Evolutionary conservation across 2,888 invertebrate species (phyloP), one percentile per base, ranked within the genome.

Genomic region (Anodontia alba): DNA sequence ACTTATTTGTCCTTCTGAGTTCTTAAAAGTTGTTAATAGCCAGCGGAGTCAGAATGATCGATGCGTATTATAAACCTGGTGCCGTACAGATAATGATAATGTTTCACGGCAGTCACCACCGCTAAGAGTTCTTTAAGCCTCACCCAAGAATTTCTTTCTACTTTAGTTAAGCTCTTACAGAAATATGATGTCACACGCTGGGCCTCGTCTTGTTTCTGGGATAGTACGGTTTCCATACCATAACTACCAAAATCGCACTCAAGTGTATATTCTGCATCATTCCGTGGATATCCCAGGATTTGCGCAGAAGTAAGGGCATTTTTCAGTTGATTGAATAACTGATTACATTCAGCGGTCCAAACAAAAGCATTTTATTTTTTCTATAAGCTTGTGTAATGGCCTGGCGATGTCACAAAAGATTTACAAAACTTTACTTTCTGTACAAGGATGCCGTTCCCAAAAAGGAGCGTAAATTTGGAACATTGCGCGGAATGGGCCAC

Each of bases 141-240:
- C 2, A 66, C 8, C 3, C 67, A 67, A 36, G 31, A 67, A 36
- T 67, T 67, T 42, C 67, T 29, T 54, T 49, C 42, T n/a, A 20
- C 38, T 31, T 72, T 51, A n/a, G 7, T 72, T 33, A 51, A 15
- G 31, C 36, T 29, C 72, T 72, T 72, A 70, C 70, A 43, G 70
- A 43, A 70, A 43, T 70, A 70, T 7, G 46, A 70, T 23, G 43
- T 70, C 1, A 67, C 36, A 23, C 67, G 67, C 29, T 67, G 36
- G 7, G 12, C n/a, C 1, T 36, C 67, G 20, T 67, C 67, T n/a
- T 38, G 38, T 67, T 38, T 42, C 67, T 67, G 67, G 67, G 67
- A 67, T 1, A 67, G 67, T 31, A 67, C 67, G 3, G 36, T 36
- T 42, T 36, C 67, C 26, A 67, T 42, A 5, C 38, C 67, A 42